A percentile compares a stretch with the other conserved stretches of the same genome.
These are phyloP conservation scores for Loris lydekkerianus DNA, from an alignment of 2,797 vertebrate species.

Conservation along the genomic window DNA sequence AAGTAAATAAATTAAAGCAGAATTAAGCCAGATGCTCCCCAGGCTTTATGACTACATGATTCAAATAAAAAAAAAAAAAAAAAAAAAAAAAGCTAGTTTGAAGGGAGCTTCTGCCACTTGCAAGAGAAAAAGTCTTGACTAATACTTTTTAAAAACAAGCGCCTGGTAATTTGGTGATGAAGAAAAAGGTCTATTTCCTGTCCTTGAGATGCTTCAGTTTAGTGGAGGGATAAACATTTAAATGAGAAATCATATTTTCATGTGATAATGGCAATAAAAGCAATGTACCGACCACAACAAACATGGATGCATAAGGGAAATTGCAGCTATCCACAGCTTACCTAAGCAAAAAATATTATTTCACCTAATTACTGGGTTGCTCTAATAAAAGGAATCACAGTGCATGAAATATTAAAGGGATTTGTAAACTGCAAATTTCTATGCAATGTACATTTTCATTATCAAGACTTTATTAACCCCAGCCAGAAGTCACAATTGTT, in stretches of 20 bases:
- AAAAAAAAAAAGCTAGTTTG: neutral
- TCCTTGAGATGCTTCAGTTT: neutral
- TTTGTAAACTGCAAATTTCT: neutral
- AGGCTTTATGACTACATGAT: neutral
- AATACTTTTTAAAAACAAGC: neutral
- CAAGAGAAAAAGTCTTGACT: neutral
- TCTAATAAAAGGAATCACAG: neutral
- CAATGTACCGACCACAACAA: slow-evolving; percentile 5
- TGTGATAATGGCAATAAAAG: neutral
- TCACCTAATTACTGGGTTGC: neutral
- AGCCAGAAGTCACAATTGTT: neutral
- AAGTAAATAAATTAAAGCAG: neutral
- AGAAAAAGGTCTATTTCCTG: neutral
- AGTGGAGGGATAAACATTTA: neutral
- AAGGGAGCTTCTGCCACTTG: neutral
- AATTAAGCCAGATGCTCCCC: neutral
- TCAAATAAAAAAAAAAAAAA: neutral
- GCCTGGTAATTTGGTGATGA: neutral
- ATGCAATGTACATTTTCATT: slow-evolving; percentile 21
- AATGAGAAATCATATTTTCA: neutral
- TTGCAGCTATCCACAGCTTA: neutral
- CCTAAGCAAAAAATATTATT: neutral
- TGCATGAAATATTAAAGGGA: slow-evolving; percentile 1
- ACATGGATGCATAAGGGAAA: neutral
- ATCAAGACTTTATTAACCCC: slow-evolving; percentile 12